These are phyloP conservation scores for Rhaphigaster nebulosa DNA, from an alignment of 2,888 invertebrate species.

Conservation along the genomic window DNA sequence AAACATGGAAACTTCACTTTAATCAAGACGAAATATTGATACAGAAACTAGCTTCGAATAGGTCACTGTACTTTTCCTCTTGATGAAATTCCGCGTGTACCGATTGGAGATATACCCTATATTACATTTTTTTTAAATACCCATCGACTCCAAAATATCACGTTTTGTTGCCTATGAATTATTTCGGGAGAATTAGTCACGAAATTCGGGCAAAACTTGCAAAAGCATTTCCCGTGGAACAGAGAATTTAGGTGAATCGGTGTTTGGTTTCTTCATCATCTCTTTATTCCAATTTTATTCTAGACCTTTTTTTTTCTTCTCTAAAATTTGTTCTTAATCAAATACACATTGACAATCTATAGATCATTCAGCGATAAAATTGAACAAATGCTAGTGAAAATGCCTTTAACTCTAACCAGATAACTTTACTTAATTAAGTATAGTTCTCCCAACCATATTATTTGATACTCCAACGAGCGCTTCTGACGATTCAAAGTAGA, in stretches of 20 bases:
- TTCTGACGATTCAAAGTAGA: too few relatives aligned
- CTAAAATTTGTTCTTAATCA: too few relatives aligned
- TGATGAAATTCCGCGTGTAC: neutral
- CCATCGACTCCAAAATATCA: neutral
- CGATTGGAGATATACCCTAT: neutral
- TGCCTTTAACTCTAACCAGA: too few relatives aligned
- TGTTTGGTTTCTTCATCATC: neutral
- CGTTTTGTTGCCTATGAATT: constrained; percentile 2
- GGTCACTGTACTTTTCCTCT: neutral
- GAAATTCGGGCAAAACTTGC: neutral
- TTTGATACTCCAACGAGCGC: too few relatives aligned
- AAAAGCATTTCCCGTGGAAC: neutral
- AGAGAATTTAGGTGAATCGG: neutral
- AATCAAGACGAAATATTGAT: neutral
- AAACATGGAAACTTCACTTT: too few relatives aligned
- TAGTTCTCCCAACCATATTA: too few relatives aligned
- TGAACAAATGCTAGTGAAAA: too few relatives aligned
- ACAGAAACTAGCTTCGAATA: neutral
- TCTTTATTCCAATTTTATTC: neutral
- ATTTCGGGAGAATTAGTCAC: neutral
- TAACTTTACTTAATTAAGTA: too few relatives aligned
- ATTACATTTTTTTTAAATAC: neutral
- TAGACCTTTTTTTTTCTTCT: too few relatives aligned
- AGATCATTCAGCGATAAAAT: too few relatives aligned
- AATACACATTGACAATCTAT: too few relatives aligned